Evolutionary conservation across 2,888 invertebrate genomes (phyloP), one percentile per base, ranked within the genome.

Genomic region (Hanleya hanleyi): DNA sequence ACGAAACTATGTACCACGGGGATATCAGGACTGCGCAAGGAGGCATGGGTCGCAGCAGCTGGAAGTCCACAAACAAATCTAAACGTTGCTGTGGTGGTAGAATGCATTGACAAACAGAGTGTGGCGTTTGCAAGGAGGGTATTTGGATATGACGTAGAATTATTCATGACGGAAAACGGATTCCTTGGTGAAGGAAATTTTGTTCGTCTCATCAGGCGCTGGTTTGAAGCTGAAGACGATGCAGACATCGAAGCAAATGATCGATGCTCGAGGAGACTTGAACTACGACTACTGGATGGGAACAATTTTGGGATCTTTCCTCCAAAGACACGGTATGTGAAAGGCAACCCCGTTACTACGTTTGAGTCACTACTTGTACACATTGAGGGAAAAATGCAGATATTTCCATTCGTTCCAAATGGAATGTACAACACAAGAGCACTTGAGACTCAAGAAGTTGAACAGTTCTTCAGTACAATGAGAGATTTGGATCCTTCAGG

Each of bases 1-100:
- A 73, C 74, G 66, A 77, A 77, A 50, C 5, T 77, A 3, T 77
- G 77, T 38, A 77, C 77, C 1, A 70, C 75, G 33, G 77, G 75
- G 9, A 73, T 75, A 38, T 35, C 38, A 1, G 75, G 77, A 2
- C 33, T 72, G 12, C 18, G 37, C 1, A 36, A 29, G 65, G 50
- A 35, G 36, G 73, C 76, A 18, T 67, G 68, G 64, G 36, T 26
- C 65, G 36, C 38, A 12, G 68, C 51, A 2, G 61, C 74, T 15
- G n/a, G 18, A 22, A 70, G 70, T 5, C 33, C 62, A 26, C 49
- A 68, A n/a, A 71, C 71, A 9, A 62, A 50, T 1, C 65, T 74
- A 3, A 74, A 74, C 47, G 69, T 74, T 22, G 4, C 64, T 0
- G 57, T 76, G 6, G 51, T 71, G 26, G n/a, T n/a, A n/a, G 75